Conservation (phyloP, 23 tunicate species). For the Styela clava region DNA sequence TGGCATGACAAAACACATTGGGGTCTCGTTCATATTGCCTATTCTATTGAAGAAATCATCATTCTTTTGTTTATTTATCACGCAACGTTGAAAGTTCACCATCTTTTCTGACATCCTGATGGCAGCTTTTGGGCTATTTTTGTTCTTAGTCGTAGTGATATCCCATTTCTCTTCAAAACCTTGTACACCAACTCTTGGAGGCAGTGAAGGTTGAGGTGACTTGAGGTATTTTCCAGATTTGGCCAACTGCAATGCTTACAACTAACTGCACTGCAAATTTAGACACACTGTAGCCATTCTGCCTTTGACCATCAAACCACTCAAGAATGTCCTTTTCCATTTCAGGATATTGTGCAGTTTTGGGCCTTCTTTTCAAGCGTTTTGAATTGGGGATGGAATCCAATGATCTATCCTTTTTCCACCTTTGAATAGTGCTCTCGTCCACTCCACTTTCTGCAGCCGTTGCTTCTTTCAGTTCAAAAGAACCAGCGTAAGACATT, state of each 20-base stretch:
- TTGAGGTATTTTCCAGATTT: slow-evolving; percentile 36
- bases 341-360: slow-evolving; percentile 33
- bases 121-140: too few relatives aligned
- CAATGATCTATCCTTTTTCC: slow-evolving; percentile 34
- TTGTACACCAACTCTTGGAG: slow-evolving; percentile 33
- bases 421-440: slow-evolving; percentile 35
- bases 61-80: too few relatives aligned
- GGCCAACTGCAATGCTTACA: slow-evolving; percentile 37
- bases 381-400: slow-evolving; percentile 22
- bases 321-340: slow-evolving; percentile 33
- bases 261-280: slow-evolving; percentile 30
- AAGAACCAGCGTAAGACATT: slow-evolving; percentile 28
- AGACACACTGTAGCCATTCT: too few relatives aligned
- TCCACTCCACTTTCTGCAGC: slow-evolving; percentile 31
- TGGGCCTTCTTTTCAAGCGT: slow-evolving; percentile 31
- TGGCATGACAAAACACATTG: too few relatives aligned
- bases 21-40: too few relatives aligned
- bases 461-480: slow-evolving; percentile 33
- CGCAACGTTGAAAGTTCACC: slow-evolving; percentile 29
- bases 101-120: slow-evolving; percentile 32
- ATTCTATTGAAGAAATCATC: too few relatives aligned
- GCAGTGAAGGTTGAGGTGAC: slow-evolving; percentile 35
- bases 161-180: slow-evolving; percentile 35
- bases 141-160: slow-evolving; percentile 26
- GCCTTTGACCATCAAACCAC: slow-evolving; percentile 32